phyloP scores from a whole-genome alignment of 2,888 invertebrate genomes.

The Diloba caeruleocephala region DNA sequence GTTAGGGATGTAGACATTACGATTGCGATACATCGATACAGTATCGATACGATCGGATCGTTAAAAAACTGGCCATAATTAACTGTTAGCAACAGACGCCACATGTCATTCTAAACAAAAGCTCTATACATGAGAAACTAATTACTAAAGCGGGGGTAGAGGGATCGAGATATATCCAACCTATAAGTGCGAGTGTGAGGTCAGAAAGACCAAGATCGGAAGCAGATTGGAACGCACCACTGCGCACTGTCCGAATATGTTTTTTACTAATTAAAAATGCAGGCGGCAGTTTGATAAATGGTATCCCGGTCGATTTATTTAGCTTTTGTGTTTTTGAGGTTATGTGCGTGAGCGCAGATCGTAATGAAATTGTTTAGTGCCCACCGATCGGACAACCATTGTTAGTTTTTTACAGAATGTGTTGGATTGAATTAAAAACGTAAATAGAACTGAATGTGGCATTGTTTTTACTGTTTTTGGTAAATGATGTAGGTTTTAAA shows the following conservation, averaged over 20 bases:
- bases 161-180: slow-evolving; percentile 53
- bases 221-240: slow-evolving; percentile 85
- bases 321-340: slow-evolving; percentile 64
- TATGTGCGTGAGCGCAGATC: slow-evolving; percentile 59
- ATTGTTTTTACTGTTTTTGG: slow-evolving; percentile 32
- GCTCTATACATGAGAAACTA: slow-evolving; percentile 84
- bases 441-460: slow-evolving; percentile 31
- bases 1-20: slow-evolving; percentile 52
- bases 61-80: slow-evolving; percentile 76
- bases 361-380: slow-evolving; percentile 56
- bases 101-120: slow-evolving; percentile 87
- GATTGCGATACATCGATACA: slow-evolving; percentile 61
- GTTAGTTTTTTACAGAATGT: slow-evolving; percentile 44
- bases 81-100: slow-evolving; percentile 76
- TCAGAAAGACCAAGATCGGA: slow-evolving; percentile 75
- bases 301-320: slow-evolving; percentile 79
- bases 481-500: slow-evolving; percentile 1
- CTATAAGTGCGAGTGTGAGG: slow-evolving; percentile 60
- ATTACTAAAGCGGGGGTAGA: slow-evolving; percentile 73
- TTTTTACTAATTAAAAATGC: slow-evolving; percentile 87
- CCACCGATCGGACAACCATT: slow-evolving; percentile 45
- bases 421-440: slow-evolving; percentile 40
- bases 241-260: slow-evolving; percentile 82
- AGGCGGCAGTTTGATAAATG: slow-evolving; percentile 79
- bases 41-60: slow-evolving; percentile 74